phyloP scores from a whole-genome alignment of 2,113 vertebrate genomes.

The Caretta caretta region DNA sequence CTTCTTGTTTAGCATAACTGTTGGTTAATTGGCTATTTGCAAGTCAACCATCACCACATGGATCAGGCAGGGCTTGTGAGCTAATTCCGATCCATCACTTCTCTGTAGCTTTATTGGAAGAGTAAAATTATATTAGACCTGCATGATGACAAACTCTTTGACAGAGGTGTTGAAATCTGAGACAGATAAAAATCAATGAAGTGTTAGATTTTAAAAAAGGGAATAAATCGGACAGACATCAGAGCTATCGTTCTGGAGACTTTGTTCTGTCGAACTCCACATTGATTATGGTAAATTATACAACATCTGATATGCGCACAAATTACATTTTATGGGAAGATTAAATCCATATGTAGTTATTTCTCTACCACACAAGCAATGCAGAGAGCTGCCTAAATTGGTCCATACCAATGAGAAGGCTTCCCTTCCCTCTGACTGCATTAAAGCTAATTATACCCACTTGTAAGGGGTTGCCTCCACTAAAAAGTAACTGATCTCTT shows the following conservation, averaged over 20 bases:
- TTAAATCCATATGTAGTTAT: slow-evolving; percentile 53
- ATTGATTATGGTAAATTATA: slow-evolving; percentile 48
- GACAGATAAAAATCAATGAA: slow-evolving; percentile 55
- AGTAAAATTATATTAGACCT: slow-evolving; percentile 24
- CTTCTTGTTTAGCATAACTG: background rate
- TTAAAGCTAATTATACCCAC: background rate
- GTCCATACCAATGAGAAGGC: background rate
- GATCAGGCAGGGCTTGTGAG: background rate
- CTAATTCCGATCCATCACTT: background rate
- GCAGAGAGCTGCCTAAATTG: background rate
- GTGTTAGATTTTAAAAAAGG: background rate
- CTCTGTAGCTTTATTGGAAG: slow-evolving; percentile 23
- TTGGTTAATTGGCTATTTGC: background rate
- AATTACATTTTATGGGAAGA: slow-evolving; percentile 39
- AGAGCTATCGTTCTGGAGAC: slow-evolving; percentile 29
- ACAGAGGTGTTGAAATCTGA: slow-evolving; percentile 63
- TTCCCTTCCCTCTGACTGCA: background rate
- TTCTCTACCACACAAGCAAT: background rate
- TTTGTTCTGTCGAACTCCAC: slow-evolving; percentile 35
- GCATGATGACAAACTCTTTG: background rate
- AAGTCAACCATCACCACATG: background rate
- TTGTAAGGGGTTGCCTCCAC: background rate
- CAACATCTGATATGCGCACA: background rate
- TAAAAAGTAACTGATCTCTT: background rate
- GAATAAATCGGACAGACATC: slow-evolving; percentile 1